Evolutionary conservation across 92 coral and sea anemone species (phyloP), one percentile per base, ranked within the genome.

Genomic region (Heliopora coerulea): DNA sequence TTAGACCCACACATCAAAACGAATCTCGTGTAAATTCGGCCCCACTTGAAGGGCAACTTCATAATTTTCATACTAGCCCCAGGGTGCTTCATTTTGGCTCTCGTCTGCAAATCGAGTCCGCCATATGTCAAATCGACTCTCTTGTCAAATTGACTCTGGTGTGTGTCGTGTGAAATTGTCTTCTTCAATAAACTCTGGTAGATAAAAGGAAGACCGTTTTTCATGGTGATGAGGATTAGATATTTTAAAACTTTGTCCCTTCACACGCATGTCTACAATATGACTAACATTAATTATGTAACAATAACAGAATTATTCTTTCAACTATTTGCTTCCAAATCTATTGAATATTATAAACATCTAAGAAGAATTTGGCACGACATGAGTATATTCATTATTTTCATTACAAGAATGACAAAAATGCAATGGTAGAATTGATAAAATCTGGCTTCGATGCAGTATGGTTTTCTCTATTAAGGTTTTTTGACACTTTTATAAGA

Each of bases 1-100:
- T 37, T 37, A 37, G 42, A 4, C 42, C 42, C 42, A 4, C 42
- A 37, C 67, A 49, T 67, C 78, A n/a, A 54, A 79, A 48, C 19
- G 24, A 54, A 1, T 27, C 60, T 54, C 29, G 24, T 54, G 42
- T 11, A 4, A 37, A 11, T 37, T 37, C 11, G 11, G 42, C 42
- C 42, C 42, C 42, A 37, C 42, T 37, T 37, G 4, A 4, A 11
- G 42, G 42, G 42, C 11, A 4, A 11, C 11, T 37, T 37, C n/a
- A 37, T 37, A 11, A 37, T 37, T 4, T 37, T 11, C 42, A 37
- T 37, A 37, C 11, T 11, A 4, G 42, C 42, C 42, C 42, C 42
- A 37, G 42, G 4, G 42, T 4, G 42, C 42, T 11, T n/a, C 42
- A 37, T 37, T 37, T 37, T 37, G 42, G 6, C 42, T 37, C 11